A percentile compares a stretch with the other conserved stretches of the same genome.
phyloP scores from a whole-genome alignment of 2,113 vertebrate genomes.

The Natator depressus region DNA sequence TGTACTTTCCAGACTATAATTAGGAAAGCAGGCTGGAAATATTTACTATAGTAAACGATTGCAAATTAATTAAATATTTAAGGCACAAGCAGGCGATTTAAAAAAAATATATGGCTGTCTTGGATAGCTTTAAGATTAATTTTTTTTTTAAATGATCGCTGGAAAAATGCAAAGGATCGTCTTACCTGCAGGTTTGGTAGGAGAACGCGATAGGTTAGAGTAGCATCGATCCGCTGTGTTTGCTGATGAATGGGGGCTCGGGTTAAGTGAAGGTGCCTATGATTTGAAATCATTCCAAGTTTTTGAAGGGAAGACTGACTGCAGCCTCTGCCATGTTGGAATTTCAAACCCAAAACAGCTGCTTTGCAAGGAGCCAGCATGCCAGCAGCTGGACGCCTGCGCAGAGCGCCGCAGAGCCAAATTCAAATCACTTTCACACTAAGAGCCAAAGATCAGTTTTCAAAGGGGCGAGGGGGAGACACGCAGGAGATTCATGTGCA shows the following conservation, averaged over 20 bases:
- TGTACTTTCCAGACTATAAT: constrained; percentile 75
- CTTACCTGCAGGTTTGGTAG: constrained; percentile 93
- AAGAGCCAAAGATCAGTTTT: constrained; percentile 85
- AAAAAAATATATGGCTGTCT: constrained; percentile 23
- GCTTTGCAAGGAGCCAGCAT: constrained; percentile 91
- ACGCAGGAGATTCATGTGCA: constrained; percentile 52
- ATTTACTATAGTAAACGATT: constrained; percentile 63
- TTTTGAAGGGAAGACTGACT: constrained; percentile 94
- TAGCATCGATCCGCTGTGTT: constrained; percentile 88
- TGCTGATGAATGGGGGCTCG: constrained; percentile 84
- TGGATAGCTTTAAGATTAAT: constrained; percentile 75
- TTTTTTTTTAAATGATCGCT: constrained; percentile 80
- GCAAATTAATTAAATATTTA: constrained; percentile 69
- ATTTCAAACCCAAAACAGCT: constrained; percentile 99
- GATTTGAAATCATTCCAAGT: constrained; percentile 98
- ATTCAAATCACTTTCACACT: constrained; percentile 91
- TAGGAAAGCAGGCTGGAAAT: constrained; percentile 75
- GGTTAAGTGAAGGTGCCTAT: constrained; percentile 89
- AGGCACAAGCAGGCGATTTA: constrained; percentile 70
- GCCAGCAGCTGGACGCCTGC: constrained; percentile 92
- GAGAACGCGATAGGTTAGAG: constrained; percentile 85
- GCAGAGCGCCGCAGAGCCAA: constrained; percentile 88
- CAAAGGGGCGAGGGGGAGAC: constrained; percentile 74
- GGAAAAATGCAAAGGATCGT: constrained; percentile 59
- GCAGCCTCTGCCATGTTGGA: constrained; percentile 99